phyloP scores from a whole-genome alignment of 2,113 vertebrate genomes.

The Neodon shergylaensis region DNA sequence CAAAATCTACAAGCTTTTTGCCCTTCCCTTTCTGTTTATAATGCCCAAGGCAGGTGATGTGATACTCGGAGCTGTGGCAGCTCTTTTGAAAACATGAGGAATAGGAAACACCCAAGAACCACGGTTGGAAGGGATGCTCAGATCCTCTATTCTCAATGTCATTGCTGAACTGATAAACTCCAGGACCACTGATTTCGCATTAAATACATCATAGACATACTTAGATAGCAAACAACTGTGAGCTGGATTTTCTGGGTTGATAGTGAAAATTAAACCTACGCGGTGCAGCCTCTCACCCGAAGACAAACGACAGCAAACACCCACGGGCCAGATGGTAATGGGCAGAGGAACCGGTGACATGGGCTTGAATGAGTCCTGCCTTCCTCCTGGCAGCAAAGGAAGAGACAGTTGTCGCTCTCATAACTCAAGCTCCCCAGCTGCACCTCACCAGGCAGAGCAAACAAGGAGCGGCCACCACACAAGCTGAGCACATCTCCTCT shows the following conservation, averaged over 20 bases:
- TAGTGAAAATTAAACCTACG: neutral
- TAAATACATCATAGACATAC: constrained; percentile 15
- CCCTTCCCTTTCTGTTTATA: neutral
- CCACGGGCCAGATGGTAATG: neutral
- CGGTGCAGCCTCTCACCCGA: neutral
- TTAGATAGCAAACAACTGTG: neutral
- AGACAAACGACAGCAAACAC: constrained; percentile 65
- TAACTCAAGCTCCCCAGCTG: neutral
- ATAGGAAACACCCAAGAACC: neutral
- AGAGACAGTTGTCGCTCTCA: neutral
- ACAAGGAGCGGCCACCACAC: accelerated
- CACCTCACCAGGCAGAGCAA: neutral
- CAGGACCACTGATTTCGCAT: neutral
- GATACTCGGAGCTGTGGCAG: neutral
- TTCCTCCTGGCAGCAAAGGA: neutral
- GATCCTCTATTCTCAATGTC: neutral
- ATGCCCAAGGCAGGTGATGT: neutral
- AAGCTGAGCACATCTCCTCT: constrained; percentile 52
- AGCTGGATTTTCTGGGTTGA: constrained; percentile 18
- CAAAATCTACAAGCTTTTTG: neutral
- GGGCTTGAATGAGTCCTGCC: constrained; percentile 43
- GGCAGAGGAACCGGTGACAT: constrained; percentile 32
- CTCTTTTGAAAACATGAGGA: neutral
- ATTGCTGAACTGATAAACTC: neutral
- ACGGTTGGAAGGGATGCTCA: neutral